Evolutionary conservation across 1,140 invertebrate genomes (phyloP).

Genomic region (Anagrus nilaparvatae): DNA sequence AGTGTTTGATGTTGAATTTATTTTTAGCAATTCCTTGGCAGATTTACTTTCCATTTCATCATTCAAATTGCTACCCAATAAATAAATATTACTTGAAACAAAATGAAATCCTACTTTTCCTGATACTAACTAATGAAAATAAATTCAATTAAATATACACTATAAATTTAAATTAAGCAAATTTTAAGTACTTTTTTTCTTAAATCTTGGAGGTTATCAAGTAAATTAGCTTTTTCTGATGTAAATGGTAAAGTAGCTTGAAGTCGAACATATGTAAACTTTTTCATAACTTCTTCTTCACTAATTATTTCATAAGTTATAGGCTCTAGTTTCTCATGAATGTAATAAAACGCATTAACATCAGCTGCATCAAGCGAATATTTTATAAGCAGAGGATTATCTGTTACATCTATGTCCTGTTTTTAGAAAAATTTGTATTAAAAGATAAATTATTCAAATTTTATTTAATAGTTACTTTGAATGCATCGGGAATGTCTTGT

Average conservation of each 20-base stretch:
- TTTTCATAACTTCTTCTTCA: constrained; percentile 49
- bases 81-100: constrained; percentile 45
- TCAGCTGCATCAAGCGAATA: constrained; percentile 44
- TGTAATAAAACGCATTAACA: constrained; percentile 53
- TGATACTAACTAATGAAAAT: constrained; percentile 41
- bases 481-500: constrained; percentile 47
- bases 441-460: background rate
- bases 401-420: constrained; percentile 62
- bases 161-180: background rate
- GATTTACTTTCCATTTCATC: constrained; percentile 43
- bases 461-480: constrained; percentile 41
- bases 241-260: constrained; percentile 32
- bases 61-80: constrained; percentile 46
- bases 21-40: constrained; percentile 46
- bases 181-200: constrained; percentile 33
- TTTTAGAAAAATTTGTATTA: background rate
- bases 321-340: constrained; percentile 59
- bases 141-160: background rate
- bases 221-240: constrained; percentile 25
- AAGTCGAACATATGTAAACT: constrained; percentile 56
- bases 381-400: constrained; percentile 60
- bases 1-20: constrained; percentile 38
- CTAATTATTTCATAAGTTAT: constrained; percentile 48
- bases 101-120: constrained; percentile 56
- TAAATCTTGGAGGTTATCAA: constrained; percentile 31